Base-by-base conservation (phyloP, 1,140 invertebrate species). In the Luehdorfia chinensis region DNA sequence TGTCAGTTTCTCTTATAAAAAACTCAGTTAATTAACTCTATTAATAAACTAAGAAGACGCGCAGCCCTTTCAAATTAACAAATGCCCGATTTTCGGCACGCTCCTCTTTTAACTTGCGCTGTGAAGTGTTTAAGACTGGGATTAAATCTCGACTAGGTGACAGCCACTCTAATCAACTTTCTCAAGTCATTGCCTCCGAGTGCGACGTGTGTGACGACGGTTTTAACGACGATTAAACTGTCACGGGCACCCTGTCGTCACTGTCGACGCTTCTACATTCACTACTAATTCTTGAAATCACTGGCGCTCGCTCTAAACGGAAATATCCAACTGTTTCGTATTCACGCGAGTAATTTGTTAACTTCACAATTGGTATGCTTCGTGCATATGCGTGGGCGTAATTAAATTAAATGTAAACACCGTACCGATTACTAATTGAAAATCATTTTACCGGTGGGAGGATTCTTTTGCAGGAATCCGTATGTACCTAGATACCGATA, bases 131-230 rank as follows among this genome's bases (percentile, higher is more conserved):
- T 62, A 55, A 59, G 46, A 51, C 52, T 53, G 44, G 66, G 75
- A 74, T 76, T 81, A 75, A 80, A 76, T 78, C 71, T 72, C 57
- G 66, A 66, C 66, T 75, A 80, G 73, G 75, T 76, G 77, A 83
- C 77, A 80, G 79, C 50, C 47, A 68, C 70, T 81, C 73, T 79
- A 79, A 83, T 84, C 80, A 81, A 84, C 77, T 83, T 84, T 80
- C 75, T 58, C 73, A 59, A 59, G 59, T 70, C 76, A 80, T 83
- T 80, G 75, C 73, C 62, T 66, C 55, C 51, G 50, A 50, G 49
- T 52, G 37, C 54, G 55, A 64, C 70, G 59, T 62, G 62, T 70
- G 75, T 83, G 78, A 72, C 65, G 78, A 80, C 70, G 67, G 75
- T 54, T 72, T 79, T 69, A 77, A 65, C 60, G 60, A 50, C 75